Evolutionary conservation across 2,113 vertebrate species (phyloP), one percentile per base, ranked within the genome.

Genomic region (Prinia subflava): DNA sequence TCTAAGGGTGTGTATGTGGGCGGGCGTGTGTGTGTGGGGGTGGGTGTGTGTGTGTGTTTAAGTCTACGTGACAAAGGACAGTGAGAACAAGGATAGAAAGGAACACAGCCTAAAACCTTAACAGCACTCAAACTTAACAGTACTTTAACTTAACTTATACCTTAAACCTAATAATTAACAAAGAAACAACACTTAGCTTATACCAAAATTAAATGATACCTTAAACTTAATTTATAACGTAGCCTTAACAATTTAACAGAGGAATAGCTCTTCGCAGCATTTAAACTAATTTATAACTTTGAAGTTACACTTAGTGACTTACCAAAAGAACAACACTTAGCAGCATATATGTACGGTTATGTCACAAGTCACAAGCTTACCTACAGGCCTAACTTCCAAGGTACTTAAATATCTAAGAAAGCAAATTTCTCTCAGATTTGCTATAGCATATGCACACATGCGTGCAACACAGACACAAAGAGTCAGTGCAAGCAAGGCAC

Each of bases 391-490:
- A 25, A 44, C 5, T 71, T 71, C 8, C 16, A 25, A 42, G 25
- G 20, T 31, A 52, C 8, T 44, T 71, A 52, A 71, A 52, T 13
- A 35, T 44, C 37, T 35, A 52, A 62, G 46, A 62, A 52, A 62
- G 25, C 16, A 44, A 37, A 25, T 52, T 62, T 83, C 10, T 62
- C 10, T 44, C 37, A 44, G 37, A 44, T 83, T 30, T 62, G 35
- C 14, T 33, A 14, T 22, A 49, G 25, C 56, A 31, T 30, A 25
- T 44, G 13, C 0, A 0, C 39, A 21, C 7, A 3, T 44, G 39
- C 33, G 25, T 44, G 15, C 31, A n/a, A 30, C 8, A 11, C 16
- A 71, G 13, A 52, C 25, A 31, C 9, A 30, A 42, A 52, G 31
- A 44, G 20, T 53, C 33, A 44, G 47, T 53, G 17, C 17, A 37